A percentile compares a stretch with the other conserved stretches of the same genome.
Conservation (phyloP, 1,140 invertebrate genomes). For the Micrasema minimum region DNA sequence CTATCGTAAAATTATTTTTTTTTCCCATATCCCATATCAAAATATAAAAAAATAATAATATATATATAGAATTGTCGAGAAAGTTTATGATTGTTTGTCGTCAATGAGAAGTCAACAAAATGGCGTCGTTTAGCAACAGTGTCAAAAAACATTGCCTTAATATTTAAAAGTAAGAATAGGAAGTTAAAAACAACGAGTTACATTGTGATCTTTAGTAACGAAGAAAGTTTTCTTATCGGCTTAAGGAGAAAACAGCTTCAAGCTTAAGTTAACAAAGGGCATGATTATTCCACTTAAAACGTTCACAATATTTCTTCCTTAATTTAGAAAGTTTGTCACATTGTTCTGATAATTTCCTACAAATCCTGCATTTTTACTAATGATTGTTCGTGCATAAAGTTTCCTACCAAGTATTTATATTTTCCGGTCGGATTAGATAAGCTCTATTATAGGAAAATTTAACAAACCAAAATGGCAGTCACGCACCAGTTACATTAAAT, state of each 20-base stretch:
- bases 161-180: conserved; percentile 17
- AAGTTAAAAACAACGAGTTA: conserved; percentile 11
- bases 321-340: conserved; percentile 24
- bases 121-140: too few relatives aligned
- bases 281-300: conserved; percentile 26
- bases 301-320: conserved; percentile 24
- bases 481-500: too few relatives aligned
- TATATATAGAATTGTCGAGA: too few relatives aligned
- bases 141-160: not conserved
- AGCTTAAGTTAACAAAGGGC: conserved; percentile 19
- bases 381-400: conserved; percentile 16
- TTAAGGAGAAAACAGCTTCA: conserved; percentile 10
- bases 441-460: too few relatives aligned
- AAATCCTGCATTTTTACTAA: conserved; percentile 21
- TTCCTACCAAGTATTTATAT: too few relatives aligned
- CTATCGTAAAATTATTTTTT: too few relatives aligned
- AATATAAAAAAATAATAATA: too few relatives aligned
- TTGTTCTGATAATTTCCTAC: conserved; percentile 10
- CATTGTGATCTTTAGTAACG: conserved; percentile 8
- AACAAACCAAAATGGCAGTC: too few relatives aligned
- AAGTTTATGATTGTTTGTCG: too few relatives aligned
- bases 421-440: too few relatives aligned
- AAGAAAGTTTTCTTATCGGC: conserved; percentile 31
- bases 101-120: too few relatives aligned
- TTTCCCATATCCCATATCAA: too few relatives aligned